These are phyloP conservation scores for Heliconius himera DNA, from an alignment of 1,140 invertebrate genomes.

Conservation along the genomic window DNA sequence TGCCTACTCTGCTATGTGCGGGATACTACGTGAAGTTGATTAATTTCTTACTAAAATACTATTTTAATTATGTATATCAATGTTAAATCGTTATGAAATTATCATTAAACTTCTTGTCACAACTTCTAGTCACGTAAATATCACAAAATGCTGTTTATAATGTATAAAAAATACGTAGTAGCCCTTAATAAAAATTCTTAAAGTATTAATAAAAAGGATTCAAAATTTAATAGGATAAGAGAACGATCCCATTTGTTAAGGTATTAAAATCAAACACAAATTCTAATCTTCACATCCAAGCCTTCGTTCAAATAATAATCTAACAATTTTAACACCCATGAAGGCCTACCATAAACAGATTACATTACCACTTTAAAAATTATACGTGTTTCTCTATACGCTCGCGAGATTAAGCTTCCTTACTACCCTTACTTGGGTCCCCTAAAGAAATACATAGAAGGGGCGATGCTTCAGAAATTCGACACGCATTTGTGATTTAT, in stretches of 20 bases:
- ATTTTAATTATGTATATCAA: no score
- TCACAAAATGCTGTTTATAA: no score
- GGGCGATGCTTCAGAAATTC: constrained; percentile 69
- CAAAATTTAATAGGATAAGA: not conserved
- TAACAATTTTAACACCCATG: constrained; percentile 32
- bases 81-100: no score
- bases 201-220: not conserved
- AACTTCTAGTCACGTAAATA: no score
- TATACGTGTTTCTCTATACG: constrained; percentile 65
- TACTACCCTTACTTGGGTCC: constrained; percentile 31
- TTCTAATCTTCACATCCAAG: not conserved
- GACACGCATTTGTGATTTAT: constrained; percentile 78
- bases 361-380: constrained; percentile 42
- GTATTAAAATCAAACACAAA: not conserved
- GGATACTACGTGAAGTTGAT: no score
- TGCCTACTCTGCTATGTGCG: no score
- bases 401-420: constrained; percentile 68
- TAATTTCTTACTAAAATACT: no score
- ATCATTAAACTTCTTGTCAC: no score
- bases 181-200: not conserved
- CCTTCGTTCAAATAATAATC: constrained; percentile 28
- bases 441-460: constrained; percentile 47
- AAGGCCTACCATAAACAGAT: constrained; percentile 26
- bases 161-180: not conserved
- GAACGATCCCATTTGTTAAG: not conserved